phyloP scores from a whole-genome alignment of 2,797 vertebrate species.

The Sebastes diaconus region DNA sequence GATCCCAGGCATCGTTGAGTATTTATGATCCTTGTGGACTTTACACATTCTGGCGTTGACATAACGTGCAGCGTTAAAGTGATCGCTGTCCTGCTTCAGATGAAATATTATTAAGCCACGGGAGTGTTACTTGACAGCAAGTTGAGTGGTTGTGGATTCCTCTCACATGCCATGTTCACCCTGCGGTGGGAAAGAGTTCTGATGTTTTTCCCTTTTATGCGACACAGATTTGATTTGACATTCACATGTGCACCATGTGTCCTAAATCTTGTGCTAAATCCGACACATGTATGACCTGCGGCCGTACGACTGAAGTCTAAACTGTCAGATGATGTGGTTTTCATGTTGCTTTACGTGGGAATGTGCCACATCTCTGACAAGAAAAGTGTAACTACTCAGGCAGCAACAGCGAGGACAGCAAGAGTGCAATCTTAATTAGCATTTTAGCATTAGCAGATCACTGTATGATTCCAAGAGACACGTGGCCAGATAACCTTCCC shows the following conservation, averaged over 20 bases:
- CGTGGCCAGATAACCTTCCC: neutral
- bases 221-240: conserved; percentile 27
- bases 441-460: neutral
- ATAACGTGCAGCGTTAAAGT: conserved; percentile 12
- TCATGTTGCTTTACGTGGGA: neutral
- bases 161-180: conserved; percentile 2
- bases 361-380: neutral
- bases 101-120: neutral
- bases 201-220: neutral
- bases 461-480: neutral
- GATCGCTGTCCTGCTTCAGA: neutral
- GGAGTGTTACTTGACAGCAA: neutral
- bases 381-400: neutral
- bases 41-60: neutral
- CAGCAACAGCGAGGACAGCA: neutral
- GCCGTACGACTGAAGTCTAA: neutral
- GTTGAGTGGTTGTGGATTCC: neutral
- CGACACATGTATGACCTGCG: neutral
- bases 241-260: neutral
- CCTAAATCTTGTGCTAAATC: conserved; percentile 1
- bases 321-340: conserved; percentile 1
- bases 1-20: neutral
- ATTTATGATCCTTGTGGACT: conserved; percentile 40
- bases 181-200: conserved; percentile 4
- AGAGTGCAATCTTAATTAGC: neutral